Evolutionary conservation across 2,113 vertebrate species (phyloP).

Genomic region (Strix aluco): DNA sequence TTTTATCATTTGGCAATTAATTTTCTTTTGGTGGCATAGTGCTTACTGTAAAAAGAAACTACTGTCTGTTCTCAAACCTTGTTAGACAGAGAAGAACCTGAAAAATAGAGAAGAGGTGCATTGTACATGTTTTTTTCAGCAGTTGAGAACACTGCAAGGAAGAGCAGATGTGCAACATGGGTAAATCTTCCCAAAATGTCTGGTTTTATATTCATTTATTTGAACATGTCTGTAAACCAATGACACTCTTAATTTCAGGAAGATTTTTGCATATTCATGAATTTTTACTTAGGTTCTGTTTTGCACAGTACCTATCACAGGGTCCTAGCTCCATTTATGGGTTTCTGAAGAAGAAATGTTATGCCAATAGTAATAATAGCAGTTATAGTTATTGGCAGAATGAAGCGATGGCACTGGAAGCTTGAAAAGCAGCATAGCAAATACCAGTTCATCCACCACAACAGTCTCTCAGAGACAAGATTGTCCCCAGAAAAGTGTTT

Average conservation of each 20-base stretch:
- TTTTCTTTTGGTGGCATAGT: not conserved
- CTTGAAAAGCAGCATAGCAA: not conserved
- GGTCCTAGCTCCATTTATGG: not conserved
- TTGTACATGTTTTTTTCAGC: not conserved
- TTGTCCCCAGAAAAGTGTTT: not conserved
- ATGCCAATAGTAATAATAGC: not conserved
- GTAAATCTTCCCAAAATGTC: not conserved
- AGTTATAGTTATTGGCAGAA: not conserved
- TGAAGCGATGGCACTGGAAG: not conserved
- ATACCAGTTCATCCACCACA: not conserved
- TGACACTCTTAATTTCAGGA: not conserved
- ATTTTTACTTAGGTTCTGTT: not conserved
- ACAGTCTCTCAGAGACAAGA: not conserved
- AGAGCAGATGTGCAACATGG: not conserved
- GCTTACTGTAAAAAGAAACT: slow-evolving; percentile 25
- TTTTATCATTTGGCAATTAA: slow-evolving; percentile 61
- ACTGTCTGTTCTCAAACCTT: not conserved
- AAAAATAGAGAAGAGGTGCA: not conserved
- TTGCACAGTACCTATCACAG: not conserved
- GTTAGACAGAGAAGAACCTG: not conserved
- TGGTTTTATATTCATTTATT: not conserved
- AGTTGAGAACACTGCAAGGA: not conserved
- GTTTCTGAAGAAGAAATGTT: not conserved
- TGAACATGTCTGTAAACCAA: not conserved
- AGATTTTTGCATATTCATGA: not conserved